Base-by-base conservation (phyloP, 2,888 invertebrate genomes). In the Priocnemis perturbator region DNA sequence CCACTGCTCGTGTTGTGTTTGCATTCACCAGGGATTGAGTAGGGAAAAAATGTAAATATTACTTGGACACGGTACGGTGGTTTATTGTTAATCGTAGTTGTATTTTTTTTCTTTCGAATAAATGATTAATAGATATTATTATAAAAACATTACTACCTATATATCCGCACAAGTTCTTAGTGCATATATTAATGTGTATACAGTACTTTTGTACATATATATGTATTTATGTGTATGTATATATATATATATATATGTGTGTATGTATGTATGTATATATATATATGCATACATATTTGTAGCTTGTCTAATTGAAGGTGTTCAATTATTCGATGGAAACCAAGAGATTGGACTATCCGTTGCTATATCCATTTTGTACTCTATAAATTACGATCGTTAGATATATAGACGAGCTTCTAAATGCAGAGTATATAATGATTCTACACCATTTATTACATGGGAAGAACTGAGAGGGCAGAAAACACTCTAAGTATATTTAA, bases 21-120 rank as follows among this genome's bases (percentile, higher is more conserved):
- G 45, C 65, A 76, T 74, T 64, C 60, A 48, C 67, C 67, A 37
- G 60, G 68, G 64, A 56, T 72, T 66, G 59, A 73, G 67, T 81
- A 78, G 78, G 37, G 37, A 65, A 73, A 64, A 79, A 80, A 75
- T 85, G 86, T 87, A 88, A 77, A 87, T 87, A 87, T 79, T 84
- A 83, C 83, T 81, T 77, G 79, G 74, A 83, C 78, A 82, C 83
- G 83, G 81, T 85, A 86, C 82, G 81, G 79, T 83, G 82, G 81
- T 86, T 86, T 83, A 85, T 79, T 87, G 86, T 87, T 87, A 83
- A 85, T 84, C 78, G 79, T 88, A 87, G 84, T 85, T 87, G 84
- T 87, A 86, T 84, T 84, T 71, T 66, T 71, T 67, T 75, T 87
- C 82, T 83, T 87, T 86, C 87, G 79, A 87, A 87, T 84, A 85